A percentile compares a stretch with the other conserved stretches of the same genome.
Conservation (phyloP, 2,113 vertebrate genomes). For the Enhydra lutris region DNA sequence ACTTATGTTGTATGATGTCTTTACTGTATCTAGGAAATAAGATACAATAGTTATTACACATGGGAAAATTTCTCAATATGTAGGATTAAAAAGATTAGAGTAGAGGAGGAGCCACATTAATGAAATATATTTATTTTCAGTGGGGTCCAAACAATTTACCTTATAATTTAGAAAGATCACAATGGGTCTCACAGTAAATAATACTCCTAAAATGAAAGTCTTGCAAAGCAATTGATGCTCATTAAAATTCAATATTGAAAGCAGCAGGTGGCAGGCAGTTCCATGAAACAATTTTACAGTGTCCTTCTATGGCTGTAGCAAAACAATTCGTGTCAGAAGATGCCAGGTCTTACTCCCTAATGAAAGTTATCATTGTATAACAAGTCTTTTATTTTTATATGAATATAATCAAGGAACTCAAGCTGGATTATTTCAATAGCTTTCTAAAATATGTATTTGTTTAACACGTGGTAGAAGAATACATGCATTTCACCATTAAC, state of each 20-base stretch:
- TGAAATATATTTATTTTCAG: conserved; percentile 45
- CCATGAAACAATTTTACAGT: neutral
- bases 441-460: conserved; percentile 14
- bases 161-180: conserved; percentile 46
- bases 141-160: neutral
- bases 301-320: neutral
- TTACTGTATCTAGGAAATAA: neutral
- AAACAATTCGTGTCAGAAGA: neutral
- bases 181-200: neutral
- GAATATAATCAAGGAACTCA: neutral
- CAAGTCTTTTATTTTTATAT: neutral
- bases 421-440: neutral
- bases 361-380: neutral
- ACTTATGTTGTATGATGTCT: neutral
- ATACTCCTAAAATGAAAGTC: neutral
- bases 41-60: neutral
- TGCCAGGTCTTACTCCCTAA: neutral
- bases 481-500: neutral
- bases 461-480: conserved; percentile 36
- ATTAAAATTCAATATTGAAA: conserved; percentile 31
- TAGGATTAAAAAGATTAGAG: conserved; percentile 38
- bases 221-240: neutral
- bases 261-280: conserved; percentile 41
- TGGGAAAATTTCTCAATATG: neutral
- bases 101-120: conserved; percentile 9